Percentiles rank a stretch among this genome's conserved stretches.
Conservation (phyloP, 2,113 vertebrate species). For the Pelecanus crispus region DNA sequence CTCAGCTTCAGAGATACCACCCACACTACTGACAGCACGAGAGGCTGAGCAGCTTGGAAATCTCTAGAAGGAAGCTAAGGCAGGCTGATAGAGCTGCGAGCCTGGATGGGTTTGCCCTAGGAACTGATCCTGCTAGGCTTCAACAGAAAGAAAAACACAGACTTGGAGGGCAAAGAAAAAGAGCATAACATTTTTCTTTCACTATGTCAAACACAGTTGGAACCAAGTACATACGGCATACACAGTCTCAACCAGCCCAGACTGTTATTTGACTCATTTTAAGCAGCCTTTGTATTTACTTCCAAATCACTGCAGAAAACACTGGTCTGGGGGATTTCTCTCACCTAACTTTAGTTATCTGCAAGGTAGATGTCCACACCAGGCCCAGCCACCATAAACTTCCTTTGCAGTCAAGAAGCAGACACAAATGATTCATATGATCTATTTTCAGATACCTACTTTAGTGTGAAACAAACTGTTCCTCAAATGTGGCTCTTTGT, state of each 20-base stretch:
- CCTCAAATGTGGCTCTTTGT: neutral
- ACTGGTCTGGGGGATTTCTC: neutral
- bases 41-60: neutral
- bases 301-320: neutral
- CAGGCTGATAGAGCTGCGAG: neutral
- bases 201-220: neutral
- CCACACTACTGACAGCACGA: fast-evolving
- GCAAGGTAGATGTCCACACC: neutral
- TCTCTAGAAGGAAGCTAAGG: neutral
- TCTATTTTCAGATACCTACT: neutral
- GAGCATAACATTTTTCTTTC: neutral
- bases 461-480: neutral
- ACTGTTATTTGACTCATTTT: neutral
- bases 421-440: neutral
- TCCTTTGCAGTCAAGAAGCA: neutral
- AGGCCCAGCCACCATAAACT: neutral
- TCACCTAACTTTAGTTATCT: neutral
- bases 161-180: neutral
- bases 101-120: neutral
- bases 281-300: neutral
- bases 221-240: neutral
- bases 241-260: neutral
- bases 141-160: neutral
- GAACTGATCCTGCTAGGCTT: neutral
- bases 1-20: neutral